phyloP scores from a whole-genome alignment of 2,113 vertebrate genomes.

The Acanthochromis polyacanthus region DNA sequence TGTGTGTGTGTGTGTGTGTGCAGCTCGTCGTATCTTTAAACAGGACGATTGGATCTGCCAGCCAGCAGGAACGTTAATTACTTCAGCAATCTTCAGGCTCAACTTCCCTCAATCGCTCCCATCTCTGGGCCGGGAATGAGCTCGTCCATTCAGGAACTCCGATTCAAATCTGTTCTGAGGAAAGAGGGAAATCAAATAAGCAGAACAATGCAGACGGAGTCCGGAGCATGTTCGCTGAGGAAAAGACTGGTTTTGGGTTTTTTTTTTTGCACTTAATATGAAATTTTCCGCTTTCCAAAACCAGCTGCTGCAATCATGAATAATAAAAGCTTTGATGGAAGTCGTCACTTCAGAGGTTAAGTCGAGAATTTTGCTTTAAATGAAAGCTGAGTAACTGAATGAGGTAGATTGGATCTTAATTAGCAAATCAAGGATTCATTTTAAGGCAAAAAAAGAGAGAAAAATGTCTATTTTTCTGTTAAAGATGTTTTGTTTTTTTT shows the following conservation, averaged over 20 bases:
- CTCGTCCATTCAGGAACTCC: slow-evolving; percentile 57
- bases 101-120: slow-evolving; percentile 66
- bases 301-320: slow-evolving; percentile 11
- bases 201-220: slow-evolving; percentile 51
- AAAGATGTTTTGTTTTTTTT: background rate
- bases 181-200: slow-evolving; percentile 39
- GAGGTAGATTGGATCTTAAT: slow-evolving; percentile 38
- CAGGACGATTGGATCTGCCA: slow-evolving; percentile 77
- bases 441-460: background rate
- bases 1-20: slow-evolving; percentile 1
- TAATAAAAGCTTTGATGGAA: slow-evolving; percentile 5
- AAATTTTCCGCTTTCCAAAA: background rate
- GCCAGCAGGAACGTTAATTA: slow-evolving; percentile 77
- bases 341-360: background rate
- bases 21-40: slow-evolving; percentile 38
- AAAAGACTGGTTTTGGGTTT: background rate
- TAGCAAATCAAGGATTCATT: slow-evolving; percentile 17
- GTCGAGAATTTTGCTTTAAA: slow-evolving; percentile 33
- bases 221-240: background rate
- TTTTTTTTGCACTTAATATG: background rate
- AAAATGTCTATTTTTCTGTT: background rate
- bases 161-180: slow-evolving; percentile 53
- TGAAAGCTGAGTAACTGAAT: slow-evolving; percentile 16
- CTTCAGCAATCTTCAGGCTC: slow-evolving; percentile 74
- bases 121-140: slow-evolving; percentile 62